A percentile compares a stretch with the other conserved stretches of the same genome.
Evolutionary conservation across 1,140 invertebrate species (phyloP).

Genomic region (Penaeus indicus): DNA sequence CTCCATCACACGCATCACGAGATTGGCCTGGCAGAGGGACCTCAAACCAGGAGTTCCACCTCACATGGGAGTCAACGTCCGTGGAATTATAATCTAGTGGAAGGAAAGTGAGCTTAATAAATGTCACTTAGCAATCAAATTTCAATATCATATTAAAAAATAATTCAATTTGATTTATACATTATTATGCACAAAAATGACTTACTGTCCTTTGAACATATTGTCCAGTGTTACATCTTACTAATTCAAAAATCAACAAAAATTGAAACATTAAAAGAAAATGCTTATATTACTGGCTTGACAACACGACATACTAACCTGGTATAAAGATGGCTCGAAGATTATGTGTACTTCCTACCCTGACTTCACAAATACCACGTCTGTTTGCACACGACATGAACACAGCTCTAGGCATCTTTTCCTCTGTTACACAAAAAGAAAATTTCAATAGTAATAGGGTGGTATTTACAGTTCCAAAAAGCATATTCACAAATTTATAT

Average conservation of each 20-base stretch:
- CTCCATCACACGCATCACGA: slow-evolving; percentile 46
- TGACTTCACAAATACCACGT: slow-evolving; percentile 60
- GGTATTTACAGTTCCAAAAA: not conserved
- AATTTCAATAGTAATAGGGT: not conserved
- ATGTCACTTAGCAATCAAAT: not conserved
- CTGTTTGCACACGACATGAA: slow-evolving; percentile 65
- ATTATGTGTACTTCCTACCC: slow-evolving; percentile 52
- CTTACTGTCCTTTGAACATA: too few species aligned
- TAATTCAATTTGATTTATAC: too few species aligned
- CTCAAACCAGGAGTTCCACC: slow-evolving; percentile 63
- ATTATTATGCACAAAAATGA: too few species aligned
- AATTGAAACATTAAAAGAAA: not conserved
- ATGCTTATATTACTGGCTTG: too few species aligned
- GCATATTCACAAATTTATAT: not conserved
- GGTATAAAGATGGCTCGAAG: slow-evolving; percentile 61
- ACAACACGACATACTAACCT: slow-evolving; percentile 44
- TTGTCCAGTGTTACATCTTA: too few species aligned
- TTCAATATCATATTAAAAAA: not conserved
- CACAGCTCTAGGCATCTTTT: slow-evolving; percentile 54
- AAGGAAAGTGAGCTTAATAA: not conserved
- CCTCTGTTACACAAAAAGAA: slow-evolving; percentile 43
- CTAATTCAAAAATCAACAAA: not conserved
- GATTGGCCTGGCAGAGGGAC: slow-evolving; percentile 57
- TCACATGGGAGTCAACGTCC: slow-evolving; percentile 59
- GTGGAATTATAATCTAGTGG: slow-evolving; percentile 56